Base-by-base conservation (phyloP, 2,888 invertebrate species). In the Nemapogon koenigi region DNA sequence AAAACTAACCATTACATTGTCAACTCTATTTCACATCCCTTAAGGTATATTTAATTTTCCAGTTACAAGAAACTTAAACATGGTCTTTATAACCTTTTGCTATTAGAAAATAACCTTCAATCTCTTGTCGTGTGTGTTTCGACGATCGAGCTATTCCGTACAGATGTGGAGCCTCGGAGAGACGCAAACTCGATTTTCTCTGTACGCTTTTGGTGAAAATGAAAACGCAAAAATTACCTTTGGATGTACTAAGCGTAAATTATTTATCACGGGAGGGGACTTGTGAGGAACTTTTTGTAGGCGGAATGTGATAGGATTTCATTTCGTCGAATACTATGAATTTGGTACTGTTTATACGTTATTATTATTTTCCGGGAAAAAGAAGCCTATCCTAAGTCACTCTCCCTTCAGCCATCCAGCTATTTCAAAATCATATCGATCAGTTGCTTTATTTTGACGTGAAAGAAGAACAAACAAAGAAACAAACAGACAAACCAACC, bases 111-210 rank as follows among this genome's bases (percentile, higher is more conserved):
- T 48, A 49, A 51, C 57, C 60, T 72, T 66, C 73, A 72, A 75
- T 73, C 69, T 71, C 69, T 69, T 69, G 70, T 72, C 65, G 62
- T 63, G 55, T 58, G 63, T 61, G 61, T 58, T 62, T 57, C 52
- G 49, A 52, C 58, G 62, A 71, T 62, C 57, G 56, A 61, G 67
- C 62, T 59, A 63, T 72, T 75, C 52, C 52, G 58, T 58, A 61
- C 71, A 73, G 68, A 69, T 62, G 63, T 56, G 62, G 57, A 16
- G 37, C 22, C 18, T 53, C 51, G 56, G 52, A 52, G 52, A 56
- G 64, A 59, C 55, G 54, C 54, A 66, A 70, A 70, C 61, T 70
- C 58, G 58, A 70, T 70, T 70, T 54, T 59, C 54, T 56, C 55
- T 48, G 49, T 49, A 49, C 53, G 57, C 54, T 58, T 28, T 59